phyloP scores from a whole-genome alignment of 2,113 vertebrate genomes.

The Hyaena hyaena region DNA sequence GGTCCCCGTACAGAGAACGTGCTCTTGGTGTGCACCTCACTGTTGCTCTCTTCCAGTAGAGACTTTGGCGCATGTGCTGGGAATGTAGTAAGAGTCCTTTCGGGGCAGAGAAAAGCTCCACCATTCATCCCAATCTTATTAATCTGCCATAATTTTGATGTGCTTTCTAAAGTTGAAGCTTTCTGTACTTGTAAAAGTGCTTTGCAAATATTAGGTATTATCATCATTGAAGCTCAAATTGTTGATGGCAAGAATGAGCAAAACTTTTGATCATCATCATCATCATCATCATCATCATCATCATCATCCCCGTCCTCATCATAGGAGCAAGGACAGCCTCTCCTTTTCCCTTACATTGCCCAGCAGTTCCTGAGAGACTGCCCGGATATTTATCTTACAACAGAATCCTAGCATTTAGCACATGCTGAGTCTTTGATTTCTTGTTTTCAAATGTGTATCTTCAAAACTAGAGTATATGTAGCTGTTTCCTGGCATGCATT shows the following conservation, averaged over 20 bases:
- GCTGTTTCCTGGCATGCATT: not conserved
- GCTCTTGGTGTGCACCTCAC: not conserved
- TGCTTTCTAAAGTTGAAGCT: not conserved
- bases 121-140: not conserved
- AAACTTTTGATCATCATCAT: not conserved
- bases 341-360: not conserved
- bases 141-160: not conserved
- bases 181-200: not conserved
- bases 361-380: not conserved
- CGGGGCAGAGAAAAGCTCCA: not conserved
- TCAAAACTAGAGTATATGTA: not conserved
- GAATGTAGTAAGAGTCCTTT: not conserved
- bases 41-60: fast-evolving
- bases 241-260: not conserved
- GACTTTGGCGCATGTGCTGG: not conserved
- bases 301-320: not conserved
- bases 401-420: not conserved
- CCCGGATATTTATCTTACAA: not conserved
- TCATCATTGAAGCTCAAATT: not conserved
- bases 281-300: not conserved
- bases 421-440: constrained; percentile 23
- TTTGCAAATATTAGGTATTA: not conserved
- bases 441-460: constrained; percentile 30
- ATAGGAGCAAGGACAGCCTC: not conserved
- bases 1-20: fast-evolving